Evolutionary conservation across 2,888 invertebrate species (phyloP).

Genomic region (Masnerella sp.): DNA sequence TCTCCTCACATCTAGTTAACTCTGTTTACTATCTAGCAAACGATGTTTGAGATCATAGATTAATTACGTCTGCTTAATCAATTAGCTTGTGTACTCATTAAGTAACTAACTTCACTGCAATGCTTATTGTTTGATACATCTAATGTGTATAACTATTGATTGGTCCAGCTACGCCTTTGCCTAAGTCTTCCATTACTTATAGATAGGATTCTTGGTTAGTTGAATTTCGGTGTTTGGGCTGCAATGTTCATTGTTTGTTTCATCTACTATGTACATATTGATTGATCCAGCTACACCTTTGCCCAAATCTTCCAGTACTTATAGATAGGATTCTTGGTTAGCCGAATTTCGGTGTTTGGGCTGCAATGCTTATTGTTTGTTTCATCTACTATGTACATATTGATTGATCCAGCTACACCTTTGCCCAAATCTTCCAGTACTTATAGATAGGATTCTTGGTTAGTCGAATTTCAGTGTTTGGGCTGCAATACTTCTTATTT

Average conservation of each 20-base stretch:
- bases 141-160: background rate
- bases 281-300: background rate
- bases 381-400: too few species aligned
- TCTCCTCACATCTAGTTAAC: slow-evolving; percentile 55
- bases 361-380: slow-evolving; percentile 14
- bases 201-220: too few species aligned
- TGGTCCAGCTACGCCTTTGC: background rate
- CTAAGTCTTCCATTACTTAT: too few species aligned
- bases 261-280: too few species aligned
- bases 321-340: too few species aligned
- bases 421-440: too few species aligned
- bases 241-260: slow-evolving; percentile 13
- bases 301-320: too few species aligned
- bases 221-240: too few species aligned
- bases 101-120: slow-evolving; percentile 30
- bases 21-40: slow-evolving; percentile 45
- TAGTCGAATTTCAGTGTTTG: too few species aligned
- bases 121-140: slow-evolving; percentile 13
- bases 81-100: slow-evolving; percentile 29
- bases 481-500: slow-evolving; percentile 13
- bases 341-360: too few species aligned
- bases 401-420: background rate
- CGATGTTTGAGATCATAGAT: slow-evolving; percentile 19
- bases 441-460: too few species aligned
- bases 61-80: slow-evolving; percentile 35